These are phyloP conservation scores for Bufo bufo DNA, from an alignment of 2,113 vertebrate species.

Conservation along the genomic window DNA sequence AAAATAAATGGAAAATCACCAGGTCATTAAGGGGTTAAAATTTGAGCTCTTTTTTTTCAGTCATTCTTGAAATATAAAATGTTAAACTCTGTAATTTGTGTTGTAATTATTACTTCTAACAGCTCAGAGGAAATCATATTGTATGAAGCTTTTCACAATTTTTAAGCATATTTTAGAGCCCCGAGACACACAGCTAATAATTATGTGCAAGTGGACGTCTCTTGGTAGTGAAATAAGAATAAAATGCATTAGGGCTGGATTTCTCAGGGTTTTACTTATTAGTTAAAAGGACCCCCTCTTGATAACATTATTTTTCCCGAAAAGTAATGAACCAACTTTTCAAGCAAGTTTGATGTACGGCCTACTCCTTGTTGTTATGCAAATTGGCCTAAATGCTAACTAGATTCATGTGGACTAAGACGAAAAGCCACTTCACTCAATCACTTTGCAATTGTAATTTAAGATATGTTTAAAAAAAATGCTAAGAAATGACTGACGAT, in stretches of 20 bases:
- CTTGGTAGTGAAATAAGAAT: conserved; percentile 32
- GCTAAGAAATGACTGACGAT: conserved; percentile 3
- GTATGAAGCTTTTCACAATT: not conserved
- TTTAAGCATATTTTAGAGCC: not conserved
- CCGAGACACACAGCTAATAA: conserved; percentile 18
- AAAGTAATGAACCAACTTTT: conserved; percentile 55
- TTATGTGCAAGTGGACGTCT: conserved; percentile 49
- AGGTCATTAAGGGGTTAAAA: too few relatives aligned
- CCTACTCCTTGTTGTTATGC: conserved; percentile 53
- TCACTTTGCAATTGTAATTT: conserved; percentile 46
- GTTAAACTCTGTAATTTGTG: not conserved
- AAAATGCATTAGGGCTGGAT: conserved; percentile 42
- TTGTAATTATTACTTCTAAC: conserved; percentile 25
- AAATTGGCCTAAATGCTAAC: conserved; percentile 53
- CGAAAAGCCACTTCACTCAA: conserved; percentile 17
- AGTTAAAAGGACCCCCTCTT: conserved; percentile 51
- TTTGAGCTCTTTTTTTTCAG: too few relatives aligned
- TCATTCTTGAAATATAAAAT: not conserved
- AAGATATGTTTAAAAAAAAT: not conserved
- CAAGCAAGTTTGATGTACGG: conserved; percentile 53
- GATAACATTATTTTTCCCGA: conserved; percentile 54
- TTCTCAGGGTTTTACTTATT: conserved; percentile 52
- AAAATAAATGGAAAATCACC: too few relatives aligned
- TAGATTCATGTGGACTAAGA: conserved; percentile 39
- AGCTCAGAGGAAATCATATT: not conserved